These are phyloP conservation scores for Muscicapa comitata DNA, from an alignment of 2,797 vertebrate genomes.

Conservation along the genomic window DNA sequence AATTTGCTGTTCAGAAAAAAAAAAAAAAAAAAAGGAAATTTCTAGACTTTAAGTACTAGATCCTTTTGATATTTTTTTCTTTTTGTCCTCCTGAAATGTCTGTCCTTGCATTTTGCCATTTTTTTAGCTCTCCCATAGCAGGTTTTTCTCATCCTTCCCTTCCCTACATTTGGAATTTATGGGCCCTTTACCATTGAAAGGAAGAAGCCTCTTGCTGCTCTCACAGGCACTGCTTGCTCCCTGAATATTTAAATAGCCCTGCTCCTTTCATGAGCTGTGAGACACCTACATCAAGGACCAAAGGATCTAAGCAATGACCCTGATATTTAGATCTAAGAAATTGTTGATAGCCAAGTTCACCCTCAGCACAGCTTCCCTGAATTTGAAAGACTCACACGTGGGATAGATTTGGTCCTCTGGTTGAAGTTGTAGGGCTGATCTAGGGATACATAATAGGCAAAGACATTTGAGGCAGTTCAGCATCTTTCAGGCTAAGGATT, in stretches of 20 bases:
- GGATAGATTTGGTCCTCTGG: background rate
- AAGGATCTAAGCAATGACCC: conserved; percentile 14
- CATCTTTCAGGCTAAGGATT: conserved; percentile 6
- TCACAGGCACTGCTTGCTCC: background rate
- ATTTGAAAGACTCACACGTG: background rate
- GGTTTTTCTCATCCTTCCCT: background rate
- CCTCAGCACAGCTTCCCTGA: background rate
- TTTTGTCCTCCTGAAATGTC: background rate
- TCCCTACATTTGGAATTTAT: background rate
- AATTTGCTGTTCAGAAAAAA: background rate
- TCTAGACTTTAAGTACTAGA: background rate
- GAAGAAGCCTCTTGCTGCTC: background rate
- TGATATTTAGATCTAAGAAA: conserved; percentile 29
- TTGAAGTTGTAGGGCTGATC: background rate
- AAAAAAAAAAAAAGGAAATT: background rate
- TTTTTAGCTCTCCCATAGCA: background rate
- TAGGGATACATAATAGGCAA: background rate
- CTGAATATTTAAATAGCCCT: conserved; percentile 21
- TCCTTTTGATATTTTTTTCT: background rate
- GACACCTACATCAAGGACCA: conserved; percentile 4
- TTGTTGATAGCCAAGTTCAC: conserved; percentile 15
- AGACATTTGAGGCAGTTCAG: conserved; percentile 22
- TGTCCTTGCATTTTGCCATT: background rate
- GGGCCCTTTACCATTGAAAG: background rate
- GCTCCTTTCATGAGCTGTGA: conserved; percentile 2